Evolutionary conservation across 2,113 vertebrate species (phyloP).

Genomic region (Elaphurus davidianus): DNA sequence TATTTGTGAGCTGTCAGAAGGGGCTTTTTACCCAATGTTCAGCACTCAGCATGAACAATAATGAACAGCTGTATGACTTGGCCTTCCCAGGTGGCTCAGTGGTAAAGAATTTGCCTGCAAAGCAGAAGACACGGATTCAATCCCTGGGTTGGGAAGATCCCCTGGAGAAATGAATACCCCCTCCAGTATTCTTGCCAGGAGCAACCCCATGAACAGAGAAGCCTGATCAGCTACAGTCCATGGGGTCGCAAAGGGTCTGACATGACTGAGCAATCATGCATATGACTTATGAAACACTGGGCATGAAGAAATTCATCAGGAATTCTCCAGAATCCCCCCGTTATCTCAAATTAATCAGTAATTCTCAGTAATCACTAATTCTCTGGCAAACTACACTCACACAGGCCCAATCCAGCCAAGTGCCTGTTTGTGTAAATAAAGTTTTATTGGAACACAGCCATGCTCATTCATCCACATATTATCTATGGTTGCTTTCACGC

Average conservation of each 20-base stretch:
- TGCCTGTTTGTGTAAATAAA: conserved; percentile 16
- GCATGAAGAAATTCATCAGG: not conserved
- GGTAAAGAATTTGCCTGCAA: not conserved
- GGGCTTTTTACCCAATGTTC: not conserved
- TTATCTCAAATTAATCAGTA: not conserved
- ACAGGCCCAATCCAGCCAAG: not conserved
- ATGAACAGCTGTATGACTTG: not conserved
- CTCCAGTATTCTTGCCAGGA: not conserved
- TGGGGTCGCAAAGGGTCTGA: not conserved
- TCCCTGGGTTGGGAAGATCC: not conserved
- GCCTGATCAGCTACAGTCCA: not conserved
- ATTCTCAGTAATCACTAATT: not conserved
- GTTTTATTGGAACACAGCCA: not conserved
- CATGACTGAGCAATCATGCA: not conserved
- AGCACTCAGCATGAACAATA: not conserved
- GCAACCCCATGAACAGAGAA: not conserved
- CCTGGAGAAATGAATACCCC: not conserved
- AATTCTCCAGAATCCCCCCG: not conserved
- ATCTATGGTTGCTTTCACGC: not conserved
- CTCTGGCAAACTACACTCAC: not conserved
- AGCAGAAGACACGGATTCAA: rapidly evolving
- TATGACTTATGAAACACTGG: not conserved
- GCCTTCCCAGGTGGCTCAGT: not conserved
- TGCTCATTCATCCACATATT: not conserved
- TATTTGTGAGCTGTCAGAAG: not conserved